Evolutionary conservation across 2,888 invertebrate genomes (phyloP).

Genomic region (Leucophora obtusa): DNA sequence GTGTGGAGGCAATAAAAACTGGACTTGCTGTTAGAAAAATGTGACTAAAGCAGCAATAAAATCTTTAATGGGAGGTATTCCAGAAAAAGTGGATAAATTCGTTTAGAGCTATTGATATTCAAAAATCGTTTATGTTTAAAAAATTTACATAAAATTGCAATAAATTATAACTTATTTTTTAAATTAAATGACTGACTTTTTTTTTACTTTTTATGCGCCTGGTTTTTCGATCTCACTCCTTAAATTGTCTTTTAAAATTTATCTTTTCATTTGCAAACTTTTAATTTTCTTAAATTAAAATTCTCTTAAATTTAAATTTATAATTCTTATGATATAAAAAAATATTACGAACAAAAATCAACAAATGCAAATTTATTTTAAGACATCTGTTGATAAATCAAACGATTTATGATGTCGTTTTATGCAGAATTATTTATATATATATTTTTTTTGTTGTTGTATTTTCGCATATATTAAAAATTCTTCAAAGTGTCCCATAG

Average conservation of each 20-base stretch:
- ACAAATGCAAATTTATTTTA: constrained; percentile 18
- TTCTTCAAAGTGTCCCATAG: constrained; percentile 51
- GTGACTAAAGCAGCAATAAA: too few species aligned
- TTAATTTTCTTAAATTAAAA: background rate
- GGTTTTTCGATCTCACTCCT: too few species aligned
- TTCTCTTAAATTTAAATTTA: background rate
- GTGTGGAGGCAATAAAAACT: too few species aligned
- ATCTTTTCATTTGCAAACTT: background rate
- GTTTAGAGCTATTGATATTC: too few species aligned
- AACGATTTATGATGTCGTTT: constrained; percentile 58
- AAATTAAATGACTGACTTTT: too few species aligned
- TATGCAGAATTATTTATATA: constrained; percentile 51
- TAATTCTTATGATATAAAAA: background rate
- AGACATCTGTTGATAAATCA: constrained; percentile 57
- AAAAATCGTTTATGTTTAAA: too few species aligned
- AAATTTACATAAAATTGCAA: too few species aligned
- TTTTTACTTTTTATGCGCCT: too few species aligned
- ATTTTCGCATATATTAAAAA: constrained; percentile 42
- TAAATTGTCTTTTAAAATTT: background rate
- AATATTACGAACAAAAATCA: background rate
- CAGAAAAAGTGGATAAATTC: too few species aligned
- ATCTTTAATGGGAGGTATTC: too few species aligned
- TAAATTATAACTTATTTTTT: too few species aligned
- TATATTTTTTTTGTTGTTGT: constrained; percentile 29
- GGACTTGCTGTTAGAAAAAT: too few species aligned